Evolutionary conservation across 2,113 vertebrate species (phyloP).

Genomic region (Neolamprologus caudopunctatus): DNA sequence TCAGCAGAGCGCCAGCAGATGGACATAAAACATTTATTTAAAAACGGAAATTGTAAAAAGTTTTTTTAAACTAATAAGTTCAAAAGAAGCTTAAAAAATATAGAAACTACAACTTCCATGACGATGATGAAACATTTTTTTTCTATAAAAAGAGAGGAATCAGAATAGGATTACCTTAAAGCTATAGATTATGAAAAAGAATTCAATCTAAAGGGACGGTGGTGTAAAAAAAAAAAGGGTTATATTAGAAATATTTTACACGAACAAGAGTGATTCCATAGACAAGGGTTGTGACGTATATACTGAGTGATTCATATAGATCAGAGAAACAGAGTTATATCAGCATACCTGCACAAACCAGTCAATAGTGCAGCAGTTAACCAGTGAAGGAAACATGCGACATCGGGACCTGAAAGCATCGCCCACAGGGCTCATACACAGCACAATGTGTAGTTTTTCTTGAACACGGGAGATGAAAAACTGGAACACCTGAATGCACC

Average conservation of each 20-base stretch:
- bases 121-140: fast-evolving
- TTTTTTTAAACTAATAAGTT: neutral
- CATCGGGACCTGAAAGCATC: constrained; percentile 79
- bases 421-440: constrained; percentile 82
- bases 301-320: neutral
- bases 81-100: neutral
- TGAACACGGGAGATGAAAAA: constrained; percentile 79
- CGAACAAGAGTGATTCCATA: neutral
- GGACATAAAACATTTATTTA: neutral
- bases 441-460: constrained; percentile 80
- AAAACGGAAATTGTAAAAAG: neutral
- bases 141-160: neutral
- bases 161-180: neutral
- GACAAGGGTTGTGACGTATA: neutral
- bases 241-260: neutral
- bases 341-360: constrained; percentile 81
- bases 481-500: constrained; percentile 73
- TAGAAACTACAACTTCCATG: neutral
- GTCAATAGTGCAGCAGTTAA: constrained; percentile 83
- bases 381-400: constrained; percentile 82
- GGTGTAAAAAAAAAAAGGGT: neutral
- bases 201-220: neutral
- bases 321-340: neutral
- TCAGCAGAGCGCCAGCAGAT: neutral
- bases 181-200: neutral